phyloP scores from a whole-genome alignment of 2,888 invertebrate species.

The Pherbina coryleti region DNA sequence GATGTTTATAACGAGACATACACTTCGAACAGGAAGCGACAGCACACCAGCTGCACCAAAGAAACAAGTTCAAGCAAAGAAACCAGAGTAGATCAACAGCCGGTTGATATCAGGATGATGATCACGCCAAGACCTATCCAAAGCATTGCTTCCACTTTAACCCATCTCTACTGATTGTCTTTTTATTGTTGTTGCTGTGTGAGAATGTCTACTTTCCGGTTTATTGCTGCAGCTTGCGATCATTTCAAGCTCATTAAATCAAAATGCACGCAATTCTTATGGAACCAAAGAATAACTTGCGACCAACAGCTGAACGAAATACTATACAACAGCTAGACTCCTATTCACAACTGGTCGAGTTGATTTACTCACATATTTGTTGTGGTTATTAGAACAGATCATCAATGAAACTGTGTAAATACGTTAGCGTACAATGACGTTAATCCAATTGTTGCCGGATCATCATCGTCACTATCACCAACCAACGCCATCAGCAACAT shows the following conservation, averaged over 20 bases:
- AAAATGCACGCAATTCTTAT: constrained; percentile 2
- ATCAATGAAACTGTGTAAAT: constrained; percentile 8
- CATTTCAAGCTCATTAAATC: constrained; percentile 14
- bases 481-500: not conserved
- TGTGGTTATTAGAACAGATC: constrained; percentile 10
- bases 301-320: not conserved
- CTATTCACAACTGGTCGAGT: not conserved
- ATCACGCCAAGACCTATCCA: not conserved
- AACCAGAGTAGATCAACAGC: not conserved
- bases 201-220: not conserved
- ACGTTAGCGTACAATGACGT: not conserved
- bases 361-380: not conserved
- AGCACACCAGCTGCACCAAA: not conserved
- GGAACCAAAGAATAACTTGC: not conserved
- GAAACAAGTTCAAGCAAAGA: not conserved
- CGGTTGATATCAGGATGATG: not conserved
- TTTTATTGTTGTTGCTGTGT: not conserved
- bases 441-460: not conserved
- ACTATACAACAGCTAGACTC: not conserved
- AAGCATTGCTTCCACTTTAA: not conserved
- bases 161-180: not conserved
- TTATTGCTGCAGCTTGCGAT: not conserved
- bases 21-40: too few relatives aligned
- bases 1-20: not conserved
- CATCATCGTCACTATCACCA: not conserved